Conservation (phyloP, 1,140 invertebrate genomes). For the Drosophila burlai region DNA sequence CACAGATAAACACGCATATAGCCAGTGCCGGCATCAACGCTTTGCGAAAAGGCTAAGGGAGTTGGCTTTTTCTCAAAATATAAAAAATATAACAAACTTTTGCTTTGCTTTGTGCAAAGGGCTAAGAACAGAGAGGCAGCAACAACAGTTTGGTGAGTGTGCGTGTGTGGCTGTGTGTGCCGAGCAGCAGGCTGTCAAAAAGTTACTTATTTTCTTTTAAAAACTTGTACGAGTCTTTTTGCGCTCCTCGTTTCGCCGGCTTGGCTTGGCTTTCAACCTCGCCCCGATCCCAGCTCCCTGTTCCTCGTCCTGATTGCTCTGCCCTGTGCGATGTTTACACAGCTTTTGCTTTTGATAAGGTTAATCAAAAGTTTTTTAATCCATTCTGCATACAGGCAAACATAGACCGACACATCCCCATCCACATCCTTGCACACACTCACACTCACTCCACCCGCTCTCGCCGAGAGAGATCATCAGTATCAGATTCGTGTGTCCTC, state of each 20-base stretch:
- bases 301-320: constrained; percentile 63
- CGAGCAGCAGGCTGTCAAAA: constrained; percentile 75
- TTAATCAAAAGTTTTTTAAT: constrained; percentile 85
- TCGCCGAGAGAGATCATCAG: constrained; percentile 43
- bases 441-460: background rate
- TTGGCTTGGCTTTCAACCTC: constrained; percentile 1
- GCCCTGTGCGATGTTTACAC: constrained; percentile 76
- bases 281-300: constrained; percentile 2
- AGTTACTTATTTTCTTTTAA: constrained; percentile 84
- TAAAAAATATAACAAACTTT: constrained; percentile 60
- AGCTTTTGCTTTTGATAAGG: constrained; percentile 84
- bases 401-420: constrained; percentile 57
- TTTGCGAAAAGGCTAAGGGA: constrained; percentile 66
- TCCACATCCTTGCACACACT: constrained; percentile 8
- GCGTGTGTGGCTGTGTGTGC: constrained; percentile 42
- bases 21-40: constrained; percentile 23
- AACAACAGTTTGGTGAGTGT: constrained; percentile 57
- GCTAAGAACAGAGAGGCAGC: constrained; percentile 42
- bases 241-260: constrained; percentile 23
- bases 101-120: constrained; percentile 74
- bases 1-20: constrained; percentile 24
- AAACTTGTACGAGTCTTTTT: constrained; percentile 80
- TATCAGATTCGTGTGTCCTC: constrained; percentile 77
- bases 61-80: constrained; percentile 62
- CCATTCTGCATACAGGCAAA: constrained; percentile 82